Conservation (phyloP, 2,113 vertebrate species). For the Paracanthobrama guichenoti region DNA sequence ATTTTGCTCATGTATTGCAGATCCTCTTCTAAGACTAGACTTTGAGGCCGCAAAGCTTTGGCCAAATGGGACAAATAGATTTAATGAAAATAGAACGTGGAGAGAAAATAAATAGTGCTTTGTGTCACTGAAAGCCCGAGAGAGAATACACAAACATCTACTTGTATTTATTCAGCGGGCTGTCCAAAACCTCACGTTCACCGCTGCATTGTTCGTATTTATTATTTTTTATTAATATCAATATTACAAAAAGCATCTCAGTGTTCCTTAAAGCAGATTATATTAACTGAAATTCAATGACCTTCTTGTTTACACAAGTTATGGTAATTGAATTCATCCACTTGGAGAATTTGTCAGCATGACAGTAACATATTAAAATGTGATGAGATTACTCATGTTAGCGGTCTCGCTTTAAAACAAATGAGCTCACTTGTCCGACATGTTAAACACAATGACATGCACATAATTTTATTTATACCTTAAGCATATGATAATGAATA, state of each 20-base stretch:
- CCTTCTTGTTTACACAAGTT: constrained; percentile 51
- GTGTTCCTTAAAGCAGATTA: constrained; percentile 40
- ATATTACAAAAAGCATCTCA: constrained; percentile 27
- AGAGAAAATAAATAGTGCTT: constrained; percentile 46
- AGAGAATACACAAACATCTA: constrained; percentile 34
- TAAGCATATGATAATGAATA: constrained; percentile 53
- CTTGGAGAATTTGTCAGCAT: constrained; percentile 49
- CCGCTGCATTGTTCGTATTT: constrained; percentile 15
- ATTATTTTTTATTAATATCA: constrained; percentile 25
- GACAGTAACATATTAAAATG: constrained; percentile 58
- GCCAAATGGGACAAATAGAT: constrained; percentile 50
- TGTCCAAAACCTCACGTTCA: constrained; percentile 8
- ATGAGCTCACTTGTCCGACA: constrained; percentile 49
- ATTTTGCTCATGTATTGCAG: constrained; percentile 69
- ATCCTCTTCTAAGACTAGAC: constrained; percentile 40
- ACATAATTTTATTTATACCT: constrained; percentile 47
- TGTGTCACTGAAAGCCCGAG: constrained; percentile 27
- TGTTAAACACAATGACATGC: constrained; percentile 50
- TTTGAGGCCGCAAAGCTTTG: constrained; percentile 35
- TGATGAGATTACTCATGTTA: constrained; percentile 47
- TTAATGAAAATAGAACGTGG: constrained; percentile 51
- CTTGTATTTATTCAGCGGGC: constrained; percentile 6
- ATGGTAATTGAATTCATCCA: constrained; percentile 50
- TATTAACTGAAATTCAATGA: constrained; percentile 51
- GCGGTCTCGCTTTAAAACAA: constrained; percentile 54